Conservation (phyloP, 2,888 invertebrate genomes). For the Sinelater perroti region DNA sequence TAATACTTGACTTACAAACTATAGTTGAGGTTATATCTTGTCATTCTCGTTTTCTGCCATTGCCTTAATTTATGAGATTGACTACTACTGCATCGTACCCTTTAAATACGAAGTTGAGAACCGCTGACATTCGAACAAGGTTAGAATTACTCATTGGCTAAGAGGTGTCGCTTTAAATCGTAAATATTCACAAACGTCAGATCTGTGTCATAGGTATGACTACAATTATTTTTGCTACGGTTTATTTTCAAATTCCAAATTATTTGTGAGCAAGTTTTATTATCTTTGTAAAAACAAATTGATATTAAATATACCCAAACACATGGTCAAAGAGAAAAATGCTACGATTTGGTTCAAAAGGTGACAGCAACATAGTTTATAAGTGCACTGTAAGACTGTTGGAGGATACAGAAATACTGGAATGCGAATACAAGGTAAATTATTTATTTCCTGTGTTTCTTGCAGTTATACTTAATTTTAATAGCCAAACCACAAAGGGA, state of each 20-base stretch:
- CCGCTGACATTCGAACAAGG: no score
- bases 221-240: constrained; percentile 10
- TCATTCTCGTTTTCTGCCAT: no score
- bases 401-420: constrained; percentile 90
- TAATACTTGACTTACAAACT: no score
- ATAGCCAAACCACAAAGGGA: constrained; percentile 89
- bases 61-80: no score
- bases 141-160: no score
- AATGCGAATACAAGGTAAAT: constrained; percentile 89
- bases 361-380: constrained; percentile 79
- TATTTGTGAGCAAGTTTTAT: constrained; percentile 6
- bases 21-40: no score
- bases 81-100: no score
- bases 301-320: constrained; percentile 16
- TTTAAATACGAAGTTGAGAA: no score
- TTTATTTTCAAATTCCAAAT: constrained; percentile 12
- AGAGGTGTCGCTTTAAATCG: constrained; percentile 1
- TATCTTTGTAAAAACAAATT: constrained; percentile 12
- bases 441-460: constrained; percentile 23
- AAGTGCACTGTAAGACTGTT: constrained; percentile 89
- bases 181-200: constrained; percentile 12
- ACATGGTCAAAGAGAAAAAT: constrained; percentile 49
- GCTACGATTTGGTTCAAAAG: constrained; percentile 66
- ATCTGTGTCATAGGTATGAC: constrained; percentile 9
- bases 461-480: constrained; percentile 53